Percentiles rank a stretch among this genome's conserved stretches.
These are phyloP conservation scores for Hemaris fuciformis DNA, from an alignment of 2,888 invertebrate genomes.

Conservation along the genomic window DNA sequence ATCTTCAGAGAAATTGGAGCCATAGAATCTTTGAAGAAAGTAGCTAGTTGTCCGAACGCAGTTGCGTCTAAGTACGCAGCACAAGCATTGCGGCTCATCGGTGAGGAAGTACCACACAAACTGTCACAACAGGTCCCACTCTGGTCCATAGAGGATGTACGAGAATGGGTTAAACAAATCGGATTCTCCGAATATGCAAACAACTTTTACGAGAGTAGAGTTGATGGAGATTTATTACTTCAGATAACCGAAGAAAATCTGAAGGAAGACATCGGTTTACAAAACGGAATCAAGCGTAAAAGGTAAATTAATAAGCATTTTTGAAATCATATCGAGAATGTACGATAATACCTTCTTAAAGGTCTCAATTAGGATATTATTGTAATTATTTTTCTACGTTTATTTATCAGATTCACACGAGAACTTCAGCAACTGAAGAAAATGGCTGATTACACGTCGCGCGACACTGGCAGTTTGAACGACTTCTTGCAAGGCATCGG, in stretches of 20 bases:
- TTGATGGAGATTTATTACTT: slow-evolving; percentile 97
- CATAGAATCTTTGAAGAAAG: slow-evolving; percentile 95
- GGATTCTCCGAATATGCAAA: slow-evolving; percentile 93
- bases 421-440: slow-evolving; percentile 96
- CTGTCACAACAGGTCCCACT: slow-evolving; percentile 98
- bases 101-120: slow-evolving; percentile 98
- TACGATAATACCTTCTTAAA: too few relatives aligned
- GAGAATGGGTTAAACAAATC: slow-evolving; percentile 99
- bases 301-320: slow-evolving; percentile 73
- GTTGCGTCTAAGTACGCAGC: slow-evolving; percentile 98
- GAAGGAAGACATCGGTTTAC: slow-evolving; percentile 94
- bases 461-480: slow-evolving; percentile 95
- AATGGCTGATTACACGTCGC: slow-evolving; percentile 97
- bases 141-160: slow-evolving; percentile 98
- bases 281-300: slow-evolving; percentile 95
- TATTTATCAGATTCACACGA: slow-evolving; percentile 88
- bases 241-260: slow-evolving; percentile 96
- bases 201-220: slow-evolving; percentile 94
- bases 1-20: slow-evolving; percentile 97
- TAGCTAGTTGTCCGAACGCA: slow-evolving; percentile 98
- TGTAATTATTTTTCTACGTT: background rate
- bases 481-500: slow-evolving; percentile 91
- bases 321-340: background rate
- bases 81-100: slow-evolving; percentile 94
- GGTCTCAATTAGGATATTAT: too few relatives aligned